A percentile compares a stretch with the other conserved stretches of the same genome.
Evolutionary conservation across 2,888 invertebrate genomes (phyloP).

Genomic region (Protodeltote pygarga): DNA sequence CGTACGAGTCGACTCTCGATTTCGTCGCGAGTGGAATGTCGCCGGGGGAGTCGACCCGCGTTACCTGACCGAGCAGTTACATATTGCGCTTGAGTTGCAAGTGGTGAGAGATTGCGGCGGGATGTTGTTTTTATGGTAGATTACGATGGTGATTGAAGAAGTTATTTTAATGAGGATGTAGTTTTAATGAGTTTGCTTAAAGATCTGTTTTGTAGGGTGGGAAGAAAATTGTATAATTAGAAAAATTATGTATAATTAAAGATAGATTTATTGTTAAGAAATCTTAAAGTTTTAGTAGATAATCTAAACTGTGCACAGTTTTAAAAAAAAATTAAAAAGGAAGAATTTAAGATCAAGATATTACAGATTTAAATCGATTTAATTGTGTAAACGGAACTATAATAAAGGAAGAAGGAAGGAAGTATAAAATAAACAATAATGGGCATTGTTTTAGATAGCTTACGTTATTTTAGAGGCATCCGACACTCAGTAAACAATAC

Average conservation of each 20-base stretch:
- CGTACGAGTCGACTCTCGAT: conserved; percentile 71
- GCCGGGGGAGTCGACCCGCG: conserved; percentile 56
- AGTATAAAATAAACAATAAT: conserved; percentile 18
- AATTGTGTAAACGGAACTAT: too few species aligned
- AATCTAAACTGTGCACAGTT: too few species aligned
- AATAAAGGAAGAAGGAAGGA: conserved; percentile 4
- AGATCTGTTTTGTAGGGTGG: conserved; percentile 5
- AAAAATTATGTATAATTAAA: too few species aligned
- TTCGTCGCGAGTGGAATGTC: conserved; percentile 71
- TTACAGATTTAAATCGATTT: too few species aligned
- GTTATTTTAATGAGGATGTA: not conserved
- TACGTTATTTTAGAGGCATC: conserved; percentile 8
- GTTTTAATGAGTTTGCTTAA: not conserved
- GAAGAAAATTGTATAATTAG: too few species aligned
- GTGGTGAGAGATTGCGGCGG: conserved; percentile 45
- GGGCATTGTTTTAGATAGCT: conserved; percentile 16
- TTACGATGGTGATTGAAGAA: conserved; percentile 15
- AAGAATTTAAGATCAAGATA: too few species aligned
- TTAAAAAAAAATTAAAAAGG: too few species aligned
- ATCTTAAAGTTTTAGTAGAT: too few species aligned
- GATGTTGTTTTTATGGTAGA: conserved; percentile 38
- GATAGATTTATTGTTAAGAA: too few species aligned
- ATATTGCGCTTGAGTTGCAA: conserved; percentile 45
- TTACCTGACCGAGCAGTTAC: conserved; percentile 53
- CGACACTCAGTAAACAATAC: conserved; percentile 19